These are phyloP conservation scores for Sitophilus oryzae DNA, from an alignment of 1,140 invertebrate species.

Conservation along the genomic window DNA sequence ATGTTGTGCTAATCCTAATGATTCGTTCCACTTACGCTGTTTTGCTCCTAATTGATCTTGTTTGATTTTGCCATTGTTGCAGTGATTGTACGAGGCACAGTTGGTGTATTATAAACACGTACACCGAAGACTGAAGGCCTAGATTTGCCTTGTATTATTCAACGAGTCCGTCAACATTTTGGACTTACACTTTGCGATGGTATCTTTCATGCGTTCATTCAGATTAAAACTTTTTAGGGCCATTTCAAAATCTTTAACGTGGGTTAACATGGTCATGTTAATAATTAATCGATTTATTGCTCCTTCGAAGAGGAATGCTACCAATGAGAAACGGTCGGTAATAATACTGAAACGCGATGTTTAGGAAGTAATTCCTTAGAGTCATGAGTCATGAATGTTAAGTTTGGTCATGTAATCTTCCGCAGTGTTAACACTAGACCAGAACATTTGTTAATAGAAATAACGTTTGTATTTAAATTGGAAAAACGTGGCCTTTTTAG, in stretches of 20 bases:
- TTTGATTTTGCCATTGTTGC: too few species aligned
- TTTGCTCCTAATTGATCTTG: too few species aligned
- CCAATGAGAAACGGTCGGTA: background rate
- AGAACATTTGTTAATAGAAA: too few species aligned
- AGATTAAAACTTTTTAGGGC: conserved; percentile 1
- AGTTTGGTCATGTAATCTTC: background rate
- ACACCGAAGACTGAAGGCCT: background rate
- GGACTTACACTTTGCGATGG: background rate
- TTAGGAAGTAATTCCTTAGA: background rate
- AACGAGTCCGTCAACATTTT: background rate
- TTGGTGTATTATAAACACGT: conserved; percentile 1
- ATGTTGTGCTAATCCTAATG: too few species aligned
- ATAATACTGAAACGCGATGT: background rate
- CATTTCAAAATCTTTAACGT: background rate
- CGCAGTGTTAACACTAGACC: too few species aligned
- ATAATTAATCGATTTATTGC: background rate
- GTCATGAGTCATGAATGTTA: background rate
- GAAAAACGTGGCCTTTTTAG: too few species aligned
- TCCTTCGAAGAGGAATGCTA: background rate
- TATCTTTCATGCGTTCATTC: background rate
- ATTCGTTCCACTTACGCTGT: too few species aligned
- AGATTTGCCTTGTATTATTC: background rate
- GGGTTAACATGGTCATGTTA: background rate
- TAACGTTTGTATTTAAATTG: too few species aligned
- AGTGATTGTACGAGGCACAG: too few species aligned